These are phyloP conservation scores for Istiophorus platypterus DNA, from an alignment of 2,113 vertebrate genomes.

Conservation along the genomic window DNA sequence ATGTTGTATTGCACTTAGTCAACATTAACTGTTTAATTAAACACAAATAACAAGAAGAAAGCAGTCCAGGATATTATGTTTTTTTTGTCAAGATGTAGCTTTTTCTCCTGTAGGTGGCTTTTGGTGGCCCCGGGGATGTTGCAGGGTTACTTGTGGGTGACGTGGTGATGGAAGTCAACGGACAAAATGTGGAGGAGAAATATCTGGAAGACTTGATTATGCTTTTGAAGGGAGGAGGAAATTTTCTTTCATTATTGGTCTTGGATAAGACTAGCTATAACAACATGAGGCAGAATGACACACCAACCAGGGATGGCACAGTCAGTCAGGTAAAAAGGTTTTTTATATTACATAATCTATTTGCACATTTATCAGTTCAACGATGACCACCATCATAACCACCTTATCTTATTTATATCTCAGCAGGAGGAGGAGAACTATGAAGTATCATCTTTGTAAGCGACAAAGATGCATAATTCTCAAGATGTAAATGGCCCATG, in stretches of 20 bases:
- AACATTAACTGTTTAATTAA: background rate
- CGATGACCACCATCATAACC: background rate
- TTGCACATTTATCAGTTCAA: background rate
- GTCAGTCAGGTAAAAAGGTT: constrained; percentile 58
- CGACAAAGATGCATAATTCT: background rate
- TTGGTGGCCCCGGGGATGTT: constrained; percentile 78
- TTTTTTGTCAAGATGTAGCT: background rate
- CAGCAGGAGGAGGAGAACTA: constrained; percentile 52
- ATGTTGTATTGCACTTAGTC: background rate
- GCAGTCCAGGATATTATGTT: background rate
- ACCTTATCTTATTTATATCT: constrained; percentile 32
- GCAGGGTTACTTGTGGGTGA: constrained; percentile 84
- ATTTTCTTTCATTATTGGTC: constrained; percentile 70
- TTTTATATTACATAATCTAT: background rate
- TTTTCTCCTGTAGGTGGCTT: constrained; percentile 76
- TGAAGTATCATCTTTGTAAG: constrained; percentile 62
- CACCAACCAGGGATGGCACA: constrained; percentile 22
- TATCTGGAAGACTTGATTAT: constrained; percentile 77
- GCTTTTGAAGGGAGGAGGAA: constrained; percentile 74
- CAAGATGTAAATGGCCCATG: too few species aligned
- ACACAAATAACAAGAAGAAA: constrained; percentile 2
- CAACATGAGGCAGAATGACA: constrained; percentile 37
- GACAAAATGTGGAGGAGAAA: constrained; percentile 80
- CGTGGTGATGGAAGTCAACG: constrained; percentile 85
- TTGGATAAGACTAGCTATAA: constrained; percentile 55